phyloP scores from a whole-genome alignment of 2,113 vertebrate genomes.

The Thalassoma bifasciatum region DNA sequence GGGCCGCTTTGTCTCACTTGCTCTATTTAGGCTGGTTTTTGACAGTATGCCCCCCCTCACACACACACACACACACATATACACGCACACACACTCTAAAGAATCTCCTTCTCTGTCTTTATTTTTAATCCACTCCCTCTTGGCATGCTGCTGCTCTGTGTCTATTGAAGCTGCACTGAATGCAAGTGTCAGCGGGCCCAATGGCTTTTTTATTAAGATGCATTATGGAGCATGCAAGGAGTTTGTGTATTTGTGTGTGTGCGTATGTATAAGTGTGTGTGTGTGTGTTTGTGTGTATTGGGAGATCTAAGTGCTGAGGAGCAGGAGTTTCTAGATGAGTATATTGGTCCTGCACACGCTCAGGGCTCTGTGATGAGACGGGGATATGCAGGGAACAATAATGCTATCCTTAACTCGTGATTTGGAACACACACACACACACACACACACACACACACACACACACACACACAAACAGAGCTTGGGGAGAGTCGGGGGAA shows the following conservation, averaged over 20 bases:
- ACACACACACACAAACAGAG: slow-evolving; percentile 22
- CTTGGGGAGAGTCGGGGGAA: slow-evolving; percentile 43
- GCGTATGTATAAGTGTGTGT: background rate
- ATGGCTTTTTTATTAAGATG: slow-evolving; percentile 73
- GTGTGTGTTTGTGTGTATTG: slow-evolving; percentile 15
- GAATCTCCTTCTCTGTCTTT: slow-evolving; percentile 52
- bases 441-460: slow-evolving; percentile 11
- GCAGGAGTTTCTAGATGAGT: slow-evolving; percentile 17
- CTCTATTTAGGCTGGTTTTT: slow-evolving; percentile 70
- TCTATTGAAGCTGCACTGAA: slow-evolving; percentile 77
- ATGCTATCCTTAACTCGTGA: slow-evolving; percentile 32
- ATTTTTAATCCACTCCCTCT: slow-evolving; percentile 77
- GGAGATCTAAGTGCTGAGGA: slow-evolving; percentile 15
- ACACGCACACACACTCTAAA: background rate
- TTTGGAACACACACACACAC: slow-evolving; percentile 18
- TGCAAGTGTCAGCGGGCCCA: slow-evolving; percentile 70
- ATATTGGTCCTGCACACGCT: background rate
- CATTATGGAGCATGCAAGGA: slow-evolving; percentile 63
- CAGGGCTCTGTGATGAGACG: slow-evolving; percentile 19
- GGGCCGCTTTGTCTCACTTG: slow-evolving; percentile 59
- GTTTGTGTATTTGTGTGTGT: slow-evolving; percentile 32
- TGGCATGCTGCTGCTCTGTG: slow-evolving; percentile 65
- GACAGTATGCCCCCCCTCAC: slow-evolving; percentile 59
- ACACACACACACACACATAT: too few species aligned
- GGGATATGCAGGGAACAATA: slow-evolving; percentile 38